These are phyloP conservation scores for Muscicapa adusta DNA, from an alignment of 2,113 vertebrate genomes.

Conservation along the genomic window DNA sequence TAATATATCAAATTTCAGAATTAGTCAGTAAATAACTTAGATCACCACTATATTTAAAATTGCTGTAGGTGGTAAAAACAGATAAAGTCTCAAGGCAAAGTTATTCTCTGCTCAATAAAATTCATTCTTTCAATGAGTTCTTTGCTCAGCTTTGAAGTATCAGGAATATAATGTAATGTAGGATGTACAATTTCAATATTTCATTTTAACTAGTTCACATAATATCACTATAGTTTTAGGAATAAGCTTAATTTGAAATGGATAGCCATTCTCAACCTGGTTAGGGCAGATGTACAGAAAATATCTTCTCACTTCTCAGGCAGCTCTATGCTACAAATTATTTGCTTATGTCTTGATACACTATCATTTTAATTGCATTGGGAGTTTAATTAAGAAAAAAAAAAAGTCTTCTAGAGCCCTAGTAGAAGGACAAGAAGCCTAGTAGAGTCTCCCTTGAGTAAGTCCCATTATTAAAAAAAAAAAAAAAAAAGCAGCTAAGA, in stretches of 20 bases:
- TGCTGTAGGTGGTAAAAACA: neutral
- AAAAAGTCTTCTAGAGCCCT: neutral
- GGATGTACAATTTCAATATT: neutral
- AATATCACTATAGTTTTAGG: neutral
- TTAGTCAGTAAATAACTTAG: neutral
- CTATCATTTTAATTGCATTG: neutral
- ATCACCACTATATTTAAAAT: neutral
- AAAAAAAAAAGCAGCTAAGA: neutral
- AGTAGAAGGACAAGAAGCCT: neutral
- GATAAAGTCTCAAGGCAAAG: neutral
- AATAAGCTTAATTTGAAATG: neutral
- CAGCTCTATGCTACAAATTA: neutral
- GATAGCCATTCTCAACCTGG: neutral
- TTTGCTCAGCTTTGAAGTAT: neutral
- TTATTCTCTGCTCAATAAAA: neutral
- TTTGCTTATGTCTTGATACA: neutral
- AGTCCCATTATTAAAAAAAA: neutral
- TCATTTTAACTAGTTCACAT: neutral
- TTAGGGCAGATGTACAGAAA: neutral
- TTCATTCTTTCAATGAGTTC: rapidly evolving
- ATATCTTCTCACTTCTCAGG: neutral
- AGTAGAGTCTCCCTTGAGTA: neutral
- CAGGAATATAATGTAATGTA: neutral
- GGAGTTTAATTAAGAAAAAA: neutral
- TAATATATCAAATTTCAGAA: neutral